A percentile compares a stretch with the other conserved stretches of the same genome.
Evolutionary conservation across 1,140 invertebrate genomes (phyloP).

Genomic region (Pogonognathellus flavescens): DNA sequence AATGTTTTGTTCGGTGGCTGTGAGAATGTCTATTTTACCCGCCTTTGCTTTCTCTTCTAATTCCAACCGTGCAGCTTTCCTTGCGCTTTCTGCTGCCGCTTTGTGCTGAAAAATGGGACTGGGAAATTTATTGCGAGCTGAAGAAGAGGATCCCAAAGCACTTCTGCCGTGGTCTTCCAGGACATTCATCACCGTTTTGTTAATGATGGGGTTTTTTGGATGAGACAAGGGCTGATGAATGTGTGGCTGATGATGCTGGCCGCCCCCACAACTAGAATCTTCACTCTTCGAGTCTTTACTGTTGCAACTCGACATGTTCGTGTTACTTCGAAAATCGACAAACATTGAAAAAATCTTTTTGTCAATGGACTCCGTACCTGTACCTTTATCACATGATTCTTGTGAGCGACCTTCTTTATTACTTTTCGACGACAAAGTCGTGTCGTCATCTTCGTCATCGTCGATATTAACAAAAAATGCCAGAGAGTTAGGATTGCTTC

Average conservation of each 20-base stretch:
- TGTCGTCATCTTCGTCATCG: conserved; percentile 32
- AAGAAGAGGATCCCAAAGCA: neutral
- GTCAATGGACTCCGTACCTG: conserved; percentile 38
- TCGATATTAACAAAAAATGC: conserved; percentile 65
- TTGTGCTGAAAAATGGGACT: conserved; percentile 64
- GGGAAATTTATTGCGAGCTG: conserved; percentile 50
- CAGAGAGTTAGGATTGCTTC: conserved; percentile 62
- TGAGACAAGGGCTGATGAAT: neutral
- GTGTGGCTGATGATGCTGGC: no score
- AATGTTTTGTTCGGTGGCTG: neutral
- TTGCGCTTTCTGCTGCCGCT: conserved; percentile 54
- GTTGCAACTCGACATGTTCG: neutral
- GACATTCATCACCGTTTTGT: conserved; percentile 52
- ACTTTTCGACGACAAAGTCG: neutral
- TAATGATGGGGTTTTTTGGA: conserved; percentile 30
- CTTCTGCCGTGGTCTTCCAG: conserved; percentile 20
- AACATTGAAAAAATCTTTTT: conserved; percentile 66
- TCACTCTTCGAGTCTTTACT: neutral
- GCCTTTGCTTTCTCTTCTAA: conserved; percentile 20
- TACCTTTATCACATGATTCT: conserved; percentile 31
- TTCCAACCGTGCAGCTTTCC: conserved; percentile 46
- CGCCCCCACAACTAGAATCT: neutral
- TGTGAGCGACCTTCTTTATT: neutral
- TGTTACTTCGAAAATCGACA: conserved; percentile 59
- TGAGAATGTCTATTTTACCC: neutral